phyloP scores from a whole-genome alignment of 2,797 vertebrate genomes.

The Acrossocheilus fasciatus region DNA sequence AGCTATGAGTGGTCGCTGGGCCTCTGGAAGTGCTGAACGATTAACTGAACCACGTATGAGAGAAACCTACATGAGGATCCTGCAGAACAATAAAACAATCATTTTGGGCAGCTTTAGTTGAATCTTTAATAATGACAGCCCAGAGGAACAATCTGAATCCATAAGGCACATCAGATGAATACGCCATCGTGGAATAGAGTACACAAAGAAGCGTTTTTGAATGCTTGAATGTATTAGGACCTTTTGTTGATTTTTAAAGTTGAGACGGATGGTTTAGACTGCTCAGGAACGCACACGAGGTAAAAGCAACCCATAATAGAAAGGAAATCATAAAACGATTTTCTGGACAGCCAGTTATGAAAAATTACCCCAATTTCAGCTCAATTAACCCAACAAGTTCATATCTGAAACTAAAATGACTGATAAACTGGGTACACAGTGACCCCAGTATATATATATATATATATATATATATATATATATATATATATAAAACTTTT shows the following conservation, averaged over 20 bases:
- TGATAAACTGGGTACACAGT: background rate
- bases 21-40: slow-evolving; percentile 24
- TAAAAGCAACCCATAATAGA: background rate
- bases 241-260: slow-evolving; percentile 29
- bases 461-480: no score
- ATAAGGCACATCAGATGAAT: slow-evolving; percentile 2
- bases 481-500: no score
- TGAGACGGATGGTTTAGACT: slow-evolving; percentile 46
- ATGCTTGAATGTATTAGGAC: slow-evolving; percentile 38
- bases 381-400: background rate
- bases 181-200: background rate
- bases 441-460: no score
- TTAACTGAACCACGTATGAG: background rate
- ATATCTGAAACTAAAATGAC: background rate
- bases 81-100: slow-evolving; percentile 6
- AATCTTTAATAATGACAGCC: slow-evolving; percentile 4
- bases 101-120: slow-evolving; percentile 20
- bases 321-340: background rate
- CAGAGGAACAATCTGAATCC: slow-evolving; percentile 11
- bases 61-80: background rate
- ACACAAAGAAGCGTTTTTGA: background rate
- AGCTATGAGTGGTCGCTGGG: background rate
- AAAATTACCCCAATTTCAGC: background rate
- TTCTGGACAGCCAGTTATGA: background rate
- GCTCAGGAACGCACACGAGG: slow-evolving; percentile 66